Evolutionary conservation across 2,113 vertebrate genomes (phyloP).

Genomic region (Prinia subflava): DNA sequence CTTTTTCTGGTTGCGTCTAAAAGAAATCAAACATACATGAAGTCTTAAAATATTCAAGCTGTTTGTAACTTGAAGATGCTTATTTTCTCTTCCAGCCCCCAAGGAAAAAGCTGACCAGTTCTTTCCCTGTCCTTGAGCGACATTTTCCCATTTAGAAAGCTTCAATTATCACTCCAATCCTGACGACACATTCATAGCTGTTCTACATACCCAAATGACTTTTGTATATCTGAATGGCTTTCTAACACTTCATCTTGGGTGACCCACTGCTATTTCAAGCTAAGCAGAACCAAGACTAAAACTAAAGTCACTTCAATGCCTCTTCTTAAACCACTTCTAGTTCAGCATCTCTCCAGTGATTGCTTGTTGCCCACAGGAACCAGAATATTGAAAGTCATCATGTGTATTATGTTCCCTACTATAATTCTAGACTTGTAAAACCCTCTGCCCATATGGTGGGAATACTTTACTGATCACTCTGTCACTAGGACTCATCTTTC

Average conservation of each 20-base stretch:
- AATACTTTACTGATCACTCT: neutral
- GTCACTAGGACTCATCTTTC: neutral
- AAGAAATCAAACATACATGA: neutral
- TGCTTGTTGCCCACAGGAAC: neutral
- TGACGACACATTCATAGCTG: neutral
- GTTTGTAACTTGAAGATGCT: neutral
- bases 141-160: neutral
- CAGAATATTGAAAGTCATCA: neutral
- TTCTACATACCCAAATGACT: neutral
- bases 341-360: neutral
- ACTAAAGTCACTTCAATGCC: neutral
- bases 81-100: neutral
- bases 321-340: neutral
- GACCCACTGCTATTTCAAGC: neutral
- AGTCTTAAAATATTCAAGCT: neutral
- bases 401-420: neutral
- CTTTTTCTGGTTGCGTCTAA: constrained; percentile 42
- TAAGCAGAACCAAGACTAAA: neutral
- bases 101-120: neutral
- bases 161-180: neutral
- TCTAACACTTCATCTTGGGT: neutral
- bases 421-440: neutral
- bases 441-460: neutral
- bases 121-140: neutral
- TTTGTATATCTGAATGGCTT: neutral